These are phyloP conservation scores for Hydropsyche betteni DNA, from an alignment of 2,888 invertebrate species.

Conservation along the genomic window DNA sequence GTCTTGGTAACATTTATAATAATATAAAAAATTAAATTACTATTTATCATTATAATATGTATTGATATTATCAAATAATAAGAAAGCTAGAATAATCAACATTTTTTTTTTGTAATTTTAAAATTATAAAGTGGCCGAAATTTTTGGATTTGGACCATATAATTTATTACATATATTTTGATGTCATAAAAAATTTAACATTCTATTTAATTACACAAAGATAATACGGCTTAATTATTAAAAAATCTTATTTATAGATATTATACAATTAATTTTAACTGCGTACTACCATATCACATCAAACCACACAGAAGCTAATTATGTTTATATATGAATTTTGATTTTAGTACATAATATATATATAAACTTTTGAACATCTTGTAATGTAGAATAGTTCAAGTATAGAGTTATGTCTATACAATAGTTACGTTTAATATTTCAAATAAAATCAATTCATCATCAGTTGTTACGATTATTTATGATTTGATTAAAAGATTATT, in stretches of 20 bases:
- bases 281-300: conserved; percentile 51
- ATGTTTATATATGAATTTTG: conserved; percentile 38
- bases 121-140: conserved; percentile 21
- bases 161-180: conserved; percentile 7
- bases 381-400: no score
- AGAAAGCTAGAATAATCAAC: conserved; percentile 26
- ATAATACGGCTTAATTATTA: conserved; percentile 34
- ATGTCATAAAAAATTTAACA: conserved; percentile 2
- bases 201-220: conserved; percentile 20
- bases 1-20: conserved; percentile 47
- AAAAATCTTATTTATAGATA: conserved; percentile 34
- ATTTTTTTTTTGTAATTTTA: conserved; percentile 3
- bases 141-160: conserved; percentile 27
- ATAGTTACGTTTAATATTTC: no score
- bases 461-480: no score
- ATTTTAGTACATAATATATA: conserved; percentile 27
- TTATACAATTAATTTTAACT: conserved; percentile 45
- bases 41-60: conserved; percentile 28
- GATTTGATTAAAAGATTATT: no score
- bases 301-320: conserved; percentile 52
- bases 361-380: conserved; percentile 47
- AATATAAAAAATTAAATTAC: conserved; percentile 32
- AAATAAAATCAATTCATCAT: no score
- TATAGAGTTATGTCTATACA: no score
- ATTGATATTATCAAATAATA: conserved; percentile 21